phyloP scores from a whole-genome alignment of 2,113 vertebrate species.

The Butorides virescens region DNA sequence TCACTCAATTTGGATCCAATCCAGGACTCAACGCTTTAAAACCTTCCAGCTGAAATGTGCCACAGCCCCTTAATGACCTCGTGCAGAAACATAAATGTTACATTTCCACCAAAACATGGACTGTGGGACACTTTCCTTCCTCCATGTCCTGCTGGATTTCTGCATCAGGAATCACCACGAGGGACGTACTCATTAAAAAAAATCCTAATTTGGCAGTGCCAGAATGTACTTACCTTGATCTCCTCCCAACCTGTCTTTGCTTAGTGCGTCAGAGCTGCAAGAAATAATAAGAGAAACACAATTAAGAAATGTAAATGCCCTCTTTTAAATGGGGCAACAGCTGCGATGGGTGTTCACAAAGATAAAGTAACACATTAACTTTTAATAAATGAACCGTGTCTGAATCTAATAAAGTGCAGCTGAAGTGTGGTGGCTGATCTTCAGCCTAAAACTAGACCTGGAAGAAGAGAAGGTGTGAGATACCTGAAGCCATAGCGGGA shows the following conservation, averaged over 20 bases:
- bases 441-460: background rate
- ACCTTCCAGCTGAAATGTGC: background rate
- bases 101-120: background rate
- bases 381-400: background rate
- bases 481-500: background rate
- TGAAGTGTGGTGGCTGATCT: background rate
- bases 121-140: background rate
- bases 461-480: background rate
- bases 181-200: accelerated
- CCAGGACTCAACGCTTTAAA: background rate
- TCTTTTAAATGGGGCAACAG: background rate
- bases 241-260: background rate
- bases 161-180: background rate
- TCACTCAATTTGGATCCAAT: background rate
- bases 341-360: background rate
- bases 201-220: background rate
- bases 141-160: background rate
- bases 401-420: background rate
- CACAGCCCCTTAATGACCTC: background rate
- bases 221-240: background rate
- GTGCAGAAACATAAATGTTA: background rate
- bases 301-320: background rate
- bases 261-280: background rate
- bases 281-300: background rate
- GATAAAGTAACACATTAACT: background rate